Base-by-base conservation (phyloP, 2,113 vertebrate species). In the Rhinichthys klamathensis region DNA sequence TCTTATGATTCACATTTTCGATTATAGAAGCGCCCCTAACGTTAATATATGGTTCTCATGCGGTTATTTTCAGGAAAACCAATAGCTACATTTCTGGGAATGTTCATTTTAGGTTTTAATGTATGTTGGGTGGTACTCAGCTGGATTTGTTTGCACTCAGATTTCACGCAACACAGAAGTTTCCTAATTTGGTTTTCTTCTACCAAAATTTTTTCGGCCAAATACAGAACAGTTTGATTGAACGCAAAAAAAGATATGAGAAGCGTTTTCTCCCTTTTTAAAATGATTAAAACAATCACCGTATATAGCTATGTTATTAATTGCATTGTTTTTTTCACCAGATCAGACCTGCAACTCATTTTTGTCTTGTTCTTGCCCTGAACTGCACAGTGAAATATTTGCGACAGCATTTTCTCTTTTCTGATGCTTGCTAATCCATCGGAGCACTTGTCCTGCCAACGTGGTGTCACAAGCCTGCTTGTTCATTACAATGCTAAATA, bases 401-500 rank as follows among this genome's bases (percentile, higher is more conserved):
- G 3, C 13, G 1, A 61, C 56, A 61, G 23, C 21, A n/a, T 79
- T 35, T 58, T 38, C 16, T 49, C 51, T 60, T 41, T n/a, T 72
- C 21, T 8, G 70, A 6, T 3, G 10, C 35, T 61, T 25, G 23
- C 21, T 80, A 44, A 80, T 44, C 13, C 58, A 63, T 63, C 5
- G 1, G 6, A 85, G 65, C 23, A 38, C 21, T 70, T 30, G n/a
- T 80, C 41, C 41, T 84, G 18, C 54, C 44, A 74, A 44, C 27
- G 16, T 67, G 4, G 21, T 58, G 21, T 25, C 30, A 10, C 41
- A 23, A 63, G 25, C 23, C 63, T 76, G 86, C 77, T 69, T 84
- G 32, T 76, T 84, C 49, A 69, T 85, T 76, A 70, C 58, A 51
- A 41, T 76, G 77, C 67, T 81, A 80, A 72, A 58, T 87, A 23